Evolutionary conservation across 2,113 vertebrate genomes (phyloP).

Genomic region (Vulpes vulpes): DNA sequence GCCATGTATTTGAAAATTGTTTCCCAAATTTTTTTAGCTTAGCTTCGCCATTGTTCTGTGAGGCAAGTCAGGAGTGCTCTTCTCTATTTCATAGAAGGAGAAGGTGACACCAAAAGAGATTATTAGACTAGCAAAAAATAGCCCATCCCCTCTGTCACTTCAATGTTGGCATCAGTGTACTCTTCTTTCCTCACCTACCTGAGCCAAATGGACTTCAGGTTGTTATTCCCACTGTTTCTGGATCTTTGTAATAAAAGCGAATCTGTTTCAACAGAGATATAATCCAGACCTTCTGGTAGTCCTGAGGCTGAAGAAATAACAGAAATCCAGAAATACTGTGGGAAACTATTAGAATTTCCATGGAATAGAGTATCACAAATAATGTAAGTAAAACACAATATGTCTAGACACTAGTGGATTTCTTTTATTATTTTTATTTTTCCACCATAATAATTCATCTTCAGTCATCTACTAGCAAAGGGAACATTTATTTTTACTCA

Average conservation of each 20-base stretch:
- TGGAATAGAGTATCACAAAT: not conserved
- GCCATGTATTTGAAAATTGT: not conserved
- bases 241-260: conserved; percentile 24
- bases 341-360: not conserved
- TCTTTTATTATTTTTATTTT: conserved; percentile 32
- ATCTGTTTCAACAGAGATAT: not conserved
- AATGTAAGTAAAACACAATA: not conserved
- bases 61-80: not conserved
- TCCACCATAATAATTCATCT: not conserved
- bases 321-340: not conserved
- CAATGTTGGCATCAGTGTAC: not conserved
- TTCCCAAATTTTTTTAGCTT: conserved; percentile 54
- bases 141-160: not conserved
- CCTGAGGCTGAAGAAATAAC: conserved; percentile 21
- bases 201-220: not conserved
- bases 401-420: not conserved
- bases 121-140: not conserved
- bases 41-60: not conserved
- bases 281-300: not conserved
- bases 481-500: not conserved
- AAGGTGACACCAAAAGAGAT: not conserved
- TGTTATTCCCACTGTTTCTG: not conserved
- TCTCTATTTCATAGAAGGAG: not conserved
- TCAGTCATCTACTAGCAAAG: conserved; percentile 6
- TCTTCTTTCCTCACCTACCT: conserved; percentile 32